Percentiles rank a stretch among this genome's conserved stretches.
Evolutionary conservation across 2,113 vertebrate genomes (phyloP).

Genomic region (Microcebus jonahi): DNA sequence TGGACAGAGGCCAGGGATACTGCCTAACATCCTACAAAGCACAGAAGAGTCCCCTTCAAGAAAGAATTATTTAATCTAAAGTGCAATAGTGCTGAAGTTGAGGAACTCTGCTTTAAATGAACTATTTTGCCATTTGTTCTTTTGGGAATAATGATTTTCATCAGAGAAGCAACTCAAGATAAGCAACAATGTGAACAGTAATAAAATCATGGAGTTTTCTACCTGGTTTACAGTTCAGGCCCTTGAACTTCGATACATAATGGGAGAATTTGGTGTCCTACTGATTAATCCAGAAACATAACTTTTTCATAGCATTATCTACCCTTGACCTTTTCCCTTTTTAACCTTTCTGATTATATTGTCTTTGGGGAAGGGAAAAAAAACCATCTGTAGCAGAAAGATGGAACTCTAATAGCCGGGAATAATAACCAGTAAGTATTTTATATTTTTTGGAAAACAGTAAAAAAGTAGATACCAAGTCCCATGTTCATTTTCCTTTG

Average conservation of each 20-base stretch:
- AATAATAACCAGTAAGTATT: conserved; percentile 40
- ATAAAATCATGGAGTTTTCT: conserved; percentile 18
- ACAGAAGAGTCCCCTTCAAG: background rate
- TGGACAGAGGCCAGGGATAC: background rate
- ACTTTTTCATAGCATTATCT: conserved; percentile 40
- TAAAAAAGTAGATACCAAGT: background rate
- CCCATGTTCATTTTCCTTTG: background rate
- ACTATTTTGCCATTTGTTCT: background rate
- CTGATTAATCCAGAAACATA: conserved; percentile 33
- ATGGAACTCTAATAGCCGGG: background rate
- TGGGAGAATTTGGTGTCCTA: background rate
- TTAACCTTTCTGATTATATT: conserved; percentile 35
- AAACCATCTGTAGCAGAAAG: background rate
- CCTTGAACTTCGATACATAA: conserved; percentile 7
- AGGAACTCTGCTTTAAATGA: conserved; percentile 31
- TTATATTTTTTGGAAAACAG: conserved; percentile 19
- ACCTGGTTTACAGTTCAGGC: background rate
- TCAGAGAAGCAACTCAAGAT: conserved; percentile 45
- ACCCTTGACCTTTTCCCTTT: background rate
- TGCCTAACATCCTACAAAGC: background rate
- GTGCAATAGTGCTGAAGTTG: background rate
- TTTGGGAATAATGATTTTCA: conserved; percentile 39
- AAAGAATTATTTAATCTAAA: background rate
- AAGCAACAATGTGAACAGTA: background rate
- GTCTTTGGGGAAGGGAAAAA: background rate